Evolutionary conservation across 2,888 invertebrate genomes (phyloP).

Genomic region (Gisinianus flammeolus): DNA sequence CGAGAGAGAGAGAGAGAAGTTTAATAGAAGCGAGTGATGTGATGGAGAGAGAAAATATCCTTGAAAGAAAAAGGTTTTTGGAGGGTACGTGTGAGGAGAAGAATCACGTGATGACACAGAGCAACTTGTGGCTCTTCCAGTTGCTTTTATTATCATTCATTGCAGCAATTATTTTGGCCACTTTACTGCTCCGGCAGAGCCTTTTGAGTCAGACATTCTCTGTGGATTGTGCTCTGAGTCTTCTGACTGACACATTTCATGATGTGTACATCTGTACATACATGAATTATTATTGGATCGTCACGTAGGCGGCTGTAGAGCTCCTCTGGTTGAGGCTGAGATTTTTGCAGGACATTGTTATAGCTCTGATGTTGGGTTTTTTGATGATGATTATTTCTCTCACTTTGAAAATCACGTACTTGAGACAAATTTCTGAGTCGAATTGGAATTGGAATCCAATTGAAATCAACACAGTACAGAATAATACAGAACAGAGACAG

Average conservation of each 20-base stretch:
- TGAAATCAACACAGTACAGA: too few species aligned
- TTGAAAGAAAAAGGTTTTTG: slow-evolving; percentile 14
- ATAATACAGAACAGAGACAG: too few species aligned
- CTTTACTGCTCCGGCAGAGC: not conserved
- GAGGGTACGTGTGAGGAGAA: slow-evolving; percentile 3
- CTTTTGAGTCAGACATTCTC: not conserved
- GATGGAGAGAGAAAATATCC: too few species aligned
- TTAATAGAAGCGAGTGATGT: too few species aligned
- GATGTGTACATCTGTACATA: too few species aligned
- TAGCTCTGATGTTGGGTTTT: not conserved
- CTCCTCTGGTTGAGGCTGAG: not conserved
- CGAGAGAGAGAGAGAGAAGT: not conserved
- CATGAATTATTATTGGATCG: not conserved
- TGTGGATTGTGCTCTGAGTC: not conserved
- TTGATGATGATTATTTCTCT: not conserved
- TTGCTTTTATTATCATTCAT: slow-evolving; percentile 16
- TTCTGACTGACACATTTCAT: too few species aligned
- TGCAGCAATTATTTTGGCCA: slow-evolving; percentile 1
- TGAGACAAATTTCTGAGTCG: not conserved
- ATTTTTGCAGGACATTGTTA: slow-evolving; percentile 15
- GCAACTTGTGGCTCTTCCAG: not conserved
- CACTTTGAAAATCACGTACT: slow-evolving; percentile 2
- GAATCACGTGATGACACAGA: slow-evolving; percentile 7
- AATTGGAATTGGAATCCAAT: too few species aligned
- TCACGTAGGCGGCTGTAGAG: not conserved